phyloP scores from a whole-genome alignment of 2,113 vertebrate genomes.

The Oryzias melastigma region DNA sequence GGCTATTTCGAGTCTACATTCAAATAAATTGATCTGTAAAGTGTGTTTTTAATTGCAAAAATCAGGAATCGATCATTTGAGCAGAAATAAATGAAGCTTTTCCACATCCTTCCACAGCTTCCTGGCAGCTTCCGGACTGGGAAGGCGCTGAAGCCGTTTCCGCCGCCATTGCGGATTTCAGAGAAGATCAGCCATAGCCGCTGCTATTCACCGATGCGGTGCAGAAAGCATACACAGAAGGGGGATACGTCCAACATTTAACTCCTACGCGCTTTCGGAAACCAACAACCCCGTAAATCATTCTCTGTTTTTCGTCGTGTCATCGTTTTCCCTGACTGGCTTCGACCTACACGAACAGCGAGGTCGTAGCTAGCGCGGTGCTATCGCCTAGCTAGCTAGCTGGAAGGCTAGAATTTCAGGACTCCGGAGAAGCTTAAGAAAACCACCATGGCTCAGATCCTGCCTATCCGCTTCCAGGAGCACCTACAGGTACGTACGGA shows the following conservation, averaged over 20 bases:
- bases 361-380: conserved; percentile 77
- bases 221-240: conserved; percentile 45
- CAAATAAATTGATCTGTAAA: too few relatives aligned
- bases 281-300: conserved; percentile 4
- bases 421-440: conserved; percentile 67
- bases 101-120: conserved; percentile 77
- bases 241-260: conserved; percentile 19
- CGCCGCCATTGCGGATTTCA: conserved; percentile 94
- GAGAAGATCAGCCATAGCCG: conserved; percentile 64
- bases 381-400: conserved; percentile 69
- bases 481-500: conserved; percentile 82
- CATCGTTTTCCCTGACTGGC: conserved; percentile 46
- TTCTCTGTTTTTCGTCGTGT: conserved; percentile 3
- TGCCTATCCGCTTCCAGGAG: conserved; percentile 98
- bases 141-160: conserved; percentile 68
- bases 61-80: too few relatives aligned
- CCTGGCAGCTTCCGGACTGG: conserved; percentile 87
- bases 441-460: conserved; percentile 92
- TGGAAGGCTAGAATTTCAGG: conserved; percentile 61
- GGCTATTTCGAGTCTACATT: too few relatives aligned
- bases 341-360: conserved; percentile 67
- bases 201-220: conserved; percentile 71
- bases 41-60: too few relatives aligned
- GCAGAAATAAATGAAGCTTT: too few relatives aligned
- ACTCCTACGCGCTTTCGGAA: conserved; percentile 20